A percentile compares a stretch with the other conserved stretches of the same genome.
phyloP scores from a whole-genome alignment of 2,888 invertebrate genomes.

The Stenichneumon culpator region DNA sequence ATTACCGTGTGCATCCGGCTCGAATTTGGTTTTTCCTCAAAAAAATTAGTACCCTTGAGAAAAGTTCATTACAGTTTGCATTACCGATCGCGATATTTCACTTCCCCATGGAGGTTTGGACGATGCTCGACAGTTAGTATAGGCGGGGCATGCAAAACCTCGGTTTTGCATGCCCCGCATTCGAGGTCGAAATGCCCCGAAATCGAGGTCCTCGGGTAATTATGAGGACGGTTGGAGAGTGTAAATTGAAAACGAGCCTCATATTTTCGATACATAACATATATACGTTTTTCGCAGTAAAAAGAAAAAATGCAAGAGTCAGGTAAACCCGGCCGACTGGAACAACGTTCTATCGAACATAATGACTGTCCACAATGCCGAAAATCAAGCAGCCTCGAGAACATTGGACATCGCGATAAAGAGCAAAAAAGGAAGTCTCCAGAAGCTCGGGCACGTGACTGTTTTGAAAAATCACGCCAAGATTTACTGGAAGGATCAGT shows the following conservation, averaged over 20 bases:
- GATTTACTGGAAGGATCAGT: constrained; percentile 74
- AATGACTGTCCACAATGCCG: constrained; percentile 70
- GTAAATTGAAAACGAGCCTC: neutral
- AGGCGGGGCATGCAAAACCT: too few species aligned
- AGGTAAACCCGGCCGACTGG: constrained; percentile 79
- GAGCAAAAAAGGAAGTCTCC: constrained; percentile 68
- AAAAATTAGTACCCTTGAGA: too few species aligned
- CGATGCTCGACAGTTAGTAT: too few species aligned
- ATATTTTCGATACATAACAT: neutral
- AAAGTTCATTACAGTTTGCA: too few species aligned
- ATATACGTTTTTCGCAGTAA: constrained; percentile 71
- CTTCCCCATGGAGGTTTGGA: too few species aligned
- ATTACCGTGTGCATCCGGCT: too few species aligned
- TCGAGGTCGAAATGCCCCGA: too few species aligned
- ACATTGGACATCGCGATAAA: constrained; percentile 76
- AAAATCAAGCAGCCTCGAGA: constrained; percentile 69
- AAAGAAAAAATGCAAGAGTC: constrained; percentile 80
- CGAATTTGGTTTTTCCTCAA: too few species aligned
- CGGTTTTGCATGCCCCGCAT: too few species aligned
- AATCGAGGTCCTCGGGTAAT: too few species aligned
- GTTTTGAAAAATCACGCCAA: constrained; percentile 74
- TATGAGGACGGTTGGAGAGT: too few species aligned
- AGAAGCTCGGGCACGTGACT: constrained; percentile 74
- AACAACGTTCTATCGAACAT: constrained; percentile 78
- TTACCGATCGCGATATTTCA: too few species aligned